Evolutionary conservation across 2,797 vertebrate species (phyloP), one percentile per base, ranked within the genome.

Genomic region (Anniella stebbinsi): DNA sequence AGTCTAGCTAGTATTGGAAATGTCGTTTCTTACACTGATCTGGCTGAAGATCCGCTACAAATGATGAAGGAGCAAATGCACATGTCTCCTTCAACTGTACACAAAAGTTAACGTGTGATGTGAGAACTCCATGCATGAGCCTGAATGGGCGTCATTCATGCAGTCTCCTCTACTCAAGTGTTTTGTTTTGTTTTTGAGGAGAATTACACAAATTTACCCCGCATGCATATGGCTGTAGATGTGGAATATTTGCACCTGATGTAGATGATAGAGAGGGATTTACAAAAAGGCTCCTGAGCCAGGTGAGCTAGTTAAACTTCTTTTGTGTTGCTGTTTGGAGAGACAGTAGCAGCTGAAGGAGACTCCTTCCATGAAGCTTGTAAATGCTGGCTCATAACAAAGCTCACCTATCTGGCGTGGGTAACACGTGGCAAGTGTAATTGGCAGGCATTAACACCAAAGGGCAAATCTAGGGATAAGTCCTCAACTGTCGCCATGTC

Each of bases 341-440:
- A 63, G 15, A 63, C 6, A 25, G 21, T 15, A 57, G 54, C 54
- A 57, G 54, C 60, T 25, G 4, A 0, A 63, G 60, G 23, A 63
- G 60, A 23, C 17, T 25, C 33, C 12, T n/a, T 12, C n/a, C 15
- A 17, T 36, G 69, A n/a, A n/a, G n/a, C 33, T 13, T n/a, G 13
- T 25, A 12, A n/a, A 2, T n/a, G 69, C 13, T 36, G 69, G 69
- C 13, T 36, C 12, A n/a, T 36, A n/a, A 12, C 13, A 57, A 2
- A 12, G 8, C 0, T 75, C 1, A 4, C 15, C 21, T 63, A 6
- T 7, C 4, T 23, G 60, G 5, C 7, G 86, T 88, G 80, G 15
- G 28, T 67, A n/a, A 51, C 18, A 3, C 63, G 21, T 86, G 60
- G 18, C 90, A 66, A 93, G 90, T 87, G 78, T 77, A 88, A 21